Base-by-base conservation (phyloP, 2,888 invertebrate genomes). In the Margaritifera margaritifera region DNA sequence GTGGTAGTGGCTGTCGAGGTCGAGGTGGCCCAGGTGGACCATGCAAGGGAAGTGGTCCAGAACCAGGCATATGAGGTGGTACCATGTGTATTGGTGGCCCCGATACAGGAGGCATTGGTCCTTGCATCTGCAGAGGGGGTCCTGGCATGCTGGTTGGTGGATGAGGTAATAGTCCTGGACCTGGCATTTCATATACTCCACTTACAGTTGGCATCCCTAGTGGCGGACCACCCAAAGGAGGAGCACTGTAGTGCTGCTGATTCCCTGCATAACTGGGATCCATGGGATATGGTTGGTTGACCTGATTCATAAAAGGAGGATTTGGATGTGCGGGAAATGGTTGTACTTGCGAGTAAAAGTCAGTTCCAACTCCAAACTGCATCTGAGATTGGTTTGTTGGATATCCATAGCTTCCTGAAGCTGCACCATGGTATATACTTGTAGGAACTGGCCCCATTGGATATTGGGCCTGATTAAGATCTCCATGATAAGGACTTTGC, bases 211-310 rank as follows among this genome's bases (percentile, higher is more conserved):
- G 42, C 42, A 42, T 42, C 42, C 42, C 42, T 15, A 11, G 42
- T 42, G 42, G 42, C 15, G 42, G 42, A 42, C 42, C 42, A 42
- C 15, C 3, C 42, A 15, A 3, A 15, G 42, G 42, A 42, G 42
- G 15, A 42, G 42, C 42, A 42, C 11, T 15, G 11, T 42, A 42
- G 42, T 15, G 42, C 42, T 42, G 42, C 42, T 15, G 42, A 42
- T 42, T 42, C 15, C 42, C 70, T 22, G 72, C 72, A 65, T 77
- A 74, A 4, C 55, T 54, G 6, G 63, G 71, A 67, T 67, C 72
- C 25, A 31, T 59, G 50, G 67, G 71, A 56, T 71, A 67, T 4
- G 60, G 25, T 19, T 66, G 69, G 18, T 65, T 64, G 25, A 58
- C 66, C 22, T 18, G 56, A 52, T 42, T 42, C 42, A 42, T 42